Base-by-base conservation (phyloP, 2,888 invertebrate genomes). In the Bursaphelenchus okinawaensis region DNA sequence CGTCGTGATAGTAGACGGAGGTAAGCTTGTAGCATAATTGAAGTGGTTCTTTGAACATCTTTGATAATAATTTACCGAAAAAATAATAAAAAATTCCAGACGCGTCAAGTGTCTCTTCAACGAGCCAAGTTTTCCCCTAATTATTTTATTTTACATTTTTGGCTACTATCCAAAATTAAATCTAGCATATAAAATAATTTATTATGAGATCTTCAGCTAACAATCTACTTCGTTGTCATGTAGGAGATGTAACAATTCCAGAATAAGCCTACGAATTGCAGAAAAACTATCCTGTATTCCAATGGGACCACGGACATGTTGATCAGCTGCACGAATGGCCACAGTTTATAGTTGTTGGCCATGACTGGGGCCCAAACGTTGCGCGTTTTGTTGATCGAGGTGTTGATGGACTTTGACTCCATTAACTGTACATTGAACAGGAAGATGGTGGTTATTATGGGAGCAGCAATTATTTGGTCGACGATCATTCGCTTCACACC, bases 211-310 rank as follows among this genome's bases (percentile, higher is more conserved):
- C n/a, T n/a, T n/a, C n/a, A n/a, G 40, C 2, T 4, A 40, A 40
- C n/a, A 40, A 40, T 40, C n/a, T 40, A 40, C n/a, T 40, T 40
- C 40, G 12, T 40, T 1, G 40, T 40, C 40, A 40, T 40, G 6
- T 40, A 40, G n/a, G 40, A 40, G 40, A 40, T 40, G 6, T 40
- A 40, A 40, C 40, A 40, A 40, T 40, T 40, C 40, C 40, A 40
- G 24, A 70, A 70, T n/a, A 71, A 58, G 9, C 57, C 65, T 20
- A 70, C 56, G 40, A 71, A 71, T 40, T 70, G 69, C n/a, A 70
- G 26, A 51, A 70, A 64, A 22, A 70, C 62, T n/a, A 70, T 64
- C 27, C 70, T 70, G 52, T 61, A 70, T 19, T 67, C 54, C 20
- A 54, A 19, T 0, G 70, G 70, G 7, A 70, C 56, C 7, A 70